These are phyloP conservation scores for Apteryx owenii DNA, from an alignment of 2,113 vertebrate species.

Conservation along the genomic window DNA sequence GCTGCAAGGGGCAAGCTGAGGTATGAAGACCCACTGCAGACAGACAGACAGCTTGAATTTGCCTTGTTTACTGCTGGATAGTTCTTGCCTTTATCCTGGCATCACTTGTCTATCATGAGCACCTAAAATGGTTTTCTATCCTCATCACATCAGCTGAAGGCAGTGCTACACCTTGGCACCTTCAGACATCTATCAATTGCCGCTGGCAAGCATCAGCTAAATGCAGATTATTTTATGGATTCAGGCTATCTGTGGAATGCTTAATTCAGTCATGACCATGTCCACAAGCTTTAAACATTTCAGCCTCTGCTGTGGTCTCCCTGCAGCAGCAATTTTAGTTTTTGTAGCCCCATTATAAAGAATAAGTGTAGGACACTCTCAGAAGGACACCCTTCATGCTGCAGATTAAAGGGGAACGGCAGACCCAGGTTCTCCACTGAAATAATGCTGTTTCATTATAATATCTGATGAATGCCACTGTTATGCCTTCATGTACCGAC, in stretches of 20 bases:
- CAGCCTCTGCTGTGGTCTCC: accelerated
- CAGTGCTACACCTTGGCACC: background rate
- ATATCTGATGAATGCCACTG: background rate
- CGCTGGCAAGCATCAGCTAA: background rate
- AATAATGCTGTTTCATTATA: background rate
- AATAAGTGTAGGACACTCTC: background rate
- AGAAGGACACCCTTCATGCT: background rate
- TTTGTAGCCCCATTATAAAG: background rate
- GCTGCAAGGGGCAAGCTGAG: background rate
- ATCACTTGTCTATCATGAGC: background rate
- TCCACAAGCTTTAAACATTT: background rate
- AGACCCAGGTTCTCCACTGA: background rate
- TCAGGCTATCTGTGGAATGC: accelerated
- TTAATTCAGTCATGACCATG: background rate
- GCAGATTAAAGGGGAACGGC: background rate
- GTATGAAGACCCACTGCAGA: background rate
- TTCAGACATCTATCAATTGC: background rate
- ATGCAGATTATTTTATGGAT: background rate
- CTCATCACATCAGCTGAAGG: background rate
- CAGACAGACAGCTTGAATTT: background rate
- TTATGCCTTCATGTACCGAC: background rate
- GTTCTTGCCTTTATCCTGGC: background rate
- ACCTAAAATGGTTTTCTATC: background rate
- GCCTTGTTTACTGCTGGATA: background rate
- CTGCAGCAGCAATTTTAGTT: background rate